phyloP scores from a whole-genome alignment of 1,140 invertebrate genomes.

The Drosophila cardini region DNA sequence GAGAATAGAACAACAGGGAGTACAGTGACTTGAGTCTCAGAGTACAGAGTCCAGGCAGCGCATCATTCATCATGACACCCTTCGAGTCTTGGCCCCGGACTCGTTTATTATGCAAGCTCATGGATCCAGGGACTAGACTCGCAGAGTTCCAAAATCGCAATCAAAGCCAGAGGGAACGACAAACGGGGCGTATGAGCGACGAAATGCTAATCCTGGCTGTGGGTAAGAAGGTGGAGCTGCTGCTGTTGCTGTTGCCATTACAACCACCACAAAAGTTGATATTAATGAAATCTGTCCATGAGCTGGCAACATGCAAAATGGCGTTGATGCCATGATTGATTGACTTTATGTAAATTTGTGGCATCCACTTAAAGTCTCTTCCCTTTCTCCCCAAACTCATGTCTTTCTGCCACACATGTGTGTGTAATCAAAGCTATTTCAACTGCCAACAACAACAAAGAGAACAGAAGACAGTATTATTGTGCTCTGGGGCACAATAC shows the following conservation, averaged over 20 bases:
- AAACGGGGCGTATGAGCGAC: constrained; percentile 69
- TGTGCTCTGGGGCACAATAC: constrained; percentile 71
- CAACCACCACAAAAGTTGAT: constrained; percentile 48
- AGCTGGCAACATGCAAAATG: constrained; percentile 74
- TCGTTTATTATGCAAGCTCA: constrained; percentile 82
- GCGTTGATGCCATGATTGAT: constrained; percentile 78
- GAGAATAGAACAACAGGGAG: background rate
- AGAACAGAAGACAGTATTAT: constrained; percentile 54
- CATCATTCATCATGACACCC: constrained; percentile 82
- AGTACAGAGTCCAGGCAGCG: constrained; percentile 29
- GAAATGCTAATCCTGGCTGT: constrained; percentile 72
- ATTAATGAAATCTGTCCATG: constrained; percentile 72
- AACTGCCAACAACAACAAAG: background rate
- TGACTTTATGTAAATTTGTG: constrained; percentile 80
- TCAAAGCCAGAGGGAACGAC: constrained; percentile 17
- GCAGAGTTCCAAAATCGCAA: constrained; percentile 22
- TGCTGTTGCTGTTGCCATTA: background rate
- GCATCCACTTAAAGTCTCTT: constrained; percentile 66
- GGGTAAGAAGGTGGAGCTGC: background rate
- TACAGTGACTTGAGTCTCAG: constrained; percentile 11
- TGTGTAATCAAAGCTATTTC: constrained; percentile 51
- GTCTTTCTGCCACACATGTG: background rate
- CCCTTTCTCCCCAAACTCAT: background rate
- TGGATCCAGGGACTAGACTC: constrained; percentile 24
- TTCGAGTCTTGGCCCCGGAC: constrained; percentile 44